phyloP scores from a whole-genome alignment of 2,797 vertebrate species.

The Ctenopoma multispine region DNA sequence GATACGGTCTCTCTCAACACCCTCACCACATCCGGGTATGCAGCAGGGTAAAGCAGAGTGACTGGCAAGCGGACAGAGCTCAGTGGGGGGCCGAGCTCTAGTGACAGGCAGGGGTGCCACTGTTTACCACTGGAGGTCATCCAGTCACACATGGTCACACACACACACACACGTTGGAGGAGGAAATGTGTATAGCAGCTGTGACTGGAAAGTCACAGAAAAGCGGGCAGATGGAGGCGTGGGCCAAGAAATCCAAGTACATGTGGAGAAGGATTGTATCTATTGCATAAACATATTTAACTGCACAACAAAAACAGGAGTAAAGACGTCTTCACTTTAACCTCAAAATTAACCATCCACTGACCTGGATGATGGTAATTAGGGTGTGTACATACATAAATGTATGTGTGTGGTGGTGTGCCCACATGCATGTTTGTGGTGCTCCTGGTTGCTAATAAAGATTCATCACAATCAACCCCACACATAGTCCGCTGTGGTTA shows the following conservation, averaged over 20 bases:
- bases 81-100: conserved; percentile 67
- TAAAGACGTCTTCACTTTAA: conserved; percentile 4
- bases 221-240: conserved; percentile 36
- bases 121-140: conserved; percentile 77
- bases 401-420: conserved; percentile 3
- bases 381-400: not conserved
- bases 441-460: conserved; percentile 60
- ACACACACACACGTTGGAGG: conserved; percentile 62
- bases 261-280: conserved; percentile 46
- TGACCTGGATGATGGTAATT: conserved; percentile 43
- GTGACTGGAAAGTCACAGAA: conserved; percentile 56
- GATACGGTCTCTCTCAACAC: conserved; percentile 17
- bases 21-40: conserved; percentile 63
- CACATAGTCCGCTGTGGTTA: conserved; percentile 71
- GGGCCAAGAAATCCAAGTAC: conserved; percentile 41
- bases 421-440: conserved; percentile 35
- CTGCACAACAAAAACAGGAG: not conserved
- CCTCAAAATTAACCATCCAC: conserved; percentile 11
- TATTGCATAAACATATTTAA: conserved; percentile 42
- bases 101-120: conserved; percentile 76
- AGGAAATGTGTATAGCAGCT: conserved; percentile 81
- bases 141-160: conserved; percentile 71
- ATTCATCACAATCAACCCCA: conserved; percentile 48
- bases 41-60: conserved; percentile 43
- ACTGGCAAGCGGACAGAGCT: conserved; percentile 60